phyloP scores from a whole-genome alignment of 2,113 vertebrate species.

The Gasterosteus aculeatus region DNA sequence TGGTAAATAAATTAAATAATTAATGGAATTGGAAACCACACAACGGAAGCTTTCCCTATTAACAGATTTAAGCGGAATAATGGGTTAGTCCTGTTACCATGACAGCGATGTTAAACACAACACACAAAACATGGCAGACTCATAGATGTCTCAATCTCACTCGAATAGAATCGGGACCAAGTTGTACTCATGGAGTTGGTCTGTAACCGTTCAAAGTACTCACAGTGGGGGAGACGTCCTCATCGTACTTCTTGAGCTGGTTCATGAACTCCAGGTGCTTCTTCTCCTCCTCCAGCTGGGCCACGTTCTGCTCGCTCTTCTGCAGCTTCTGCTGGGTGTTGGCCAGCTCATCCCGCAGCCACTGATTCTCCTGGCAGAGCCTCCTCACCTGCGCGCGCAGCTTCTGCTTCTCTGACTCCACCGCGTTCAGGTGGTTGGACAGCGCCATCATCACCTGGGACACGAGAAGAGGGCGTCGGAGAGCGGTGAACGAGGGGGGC shows the following conservation, averaged over 20 bases:
- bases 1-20: neutral
- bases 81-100: neutral
- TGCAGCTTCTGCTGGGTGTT: conserved; percentile 98
- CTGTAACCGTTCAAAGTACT: conserved; percentile 29
- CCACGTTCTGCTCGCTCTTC: conserved; percentile 95
- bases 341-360: conserved; percentile 95
- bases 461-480: too few relatives aligned
- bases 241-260: conserved; percentile 97
- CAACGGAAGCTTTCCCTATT: neutral
- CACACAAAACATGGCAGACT: neutral
- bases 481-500: too few relatives aligned
- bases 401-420: conserved; percentile 99
- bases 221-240: conserved; percentile 87
- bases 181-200: neutral
- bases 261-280: conserved; percentile 99
- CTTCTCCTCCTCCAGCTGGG: conserved; percentile 98
- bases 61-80: neutral
- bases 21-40: neutral
- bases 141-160: neutral
- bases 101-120: neutral
- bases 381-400: conserved; percentile 94
- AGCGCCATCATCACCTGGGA: conserved; percentile 97
- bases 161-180: neutral
- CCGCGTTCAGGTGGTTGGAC: conserved; percentile 94
- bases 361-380: conserved; percentile 98